Base-by-base conservation (phyloP, 2,888 invertebrate genomes). In the Polyommatus icarus region DNA sequence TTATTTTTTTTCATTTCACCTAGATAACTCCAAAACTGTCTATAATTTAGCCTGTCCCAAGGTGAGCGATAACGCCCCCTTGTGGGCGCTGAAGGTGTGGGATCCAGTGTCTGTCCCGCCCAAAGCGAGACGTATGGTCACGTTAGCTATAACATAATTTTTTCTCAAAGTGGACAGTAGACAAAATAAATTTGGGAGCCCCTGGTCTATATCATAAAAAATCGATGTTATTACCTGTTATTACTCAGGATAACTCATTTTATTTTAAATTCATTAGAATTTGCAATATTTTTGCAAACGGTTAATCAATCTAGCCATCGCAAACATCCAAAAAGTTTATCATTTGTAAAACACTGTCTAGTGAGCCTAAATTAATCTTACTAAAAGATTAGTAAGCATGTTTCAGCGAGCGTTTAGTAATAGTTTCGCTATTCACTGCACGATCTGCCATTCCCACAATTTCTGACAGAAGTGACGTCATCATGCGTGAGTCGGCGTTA, bases 401-500 rank as follows among this genome's bases (percentile, higher is more conserved):
- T 61, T 61, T 61, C 8, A 20, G 20, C 20, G 24, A 61, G 15
- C 67, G 3, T 29, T 29, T 29, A 67, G 67, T 29, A 67, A n/a
- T n/a, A 67, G 67, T 67, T 67, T 29, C 12, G 67, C 67, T 29
- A 67, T 67, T 67, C 67, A 67, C 29, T 67, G 67, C 67, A 67
- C 67, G 67, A 10, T 67, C 67, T 32, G 36, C 3, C n/a, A 10
- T 71, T 40, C n/a, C n/a, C 29, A 40, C 40, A 40, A 36, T 18
- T 71, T 71, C 71, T 71, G 71, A 15, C 71, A 40, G 2, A n/a
- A 32, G 40, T 71, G 71, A 71, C 71, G 71, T 71, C 18, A 71
- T 36, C 40, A n/a, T 40, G 71, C 36, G 36, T 71, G 71, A 40
- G 15, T 32, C n/a, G 8, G 36, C n/a, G 71, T 71, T 71, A 71